Percentiles rank a stretch among this genome's conserved stretches.
Evolutionary conservation across 2,797 vertebrate genomes (phyloP).

Genomic region (Lacerta bilineata): DNA sequence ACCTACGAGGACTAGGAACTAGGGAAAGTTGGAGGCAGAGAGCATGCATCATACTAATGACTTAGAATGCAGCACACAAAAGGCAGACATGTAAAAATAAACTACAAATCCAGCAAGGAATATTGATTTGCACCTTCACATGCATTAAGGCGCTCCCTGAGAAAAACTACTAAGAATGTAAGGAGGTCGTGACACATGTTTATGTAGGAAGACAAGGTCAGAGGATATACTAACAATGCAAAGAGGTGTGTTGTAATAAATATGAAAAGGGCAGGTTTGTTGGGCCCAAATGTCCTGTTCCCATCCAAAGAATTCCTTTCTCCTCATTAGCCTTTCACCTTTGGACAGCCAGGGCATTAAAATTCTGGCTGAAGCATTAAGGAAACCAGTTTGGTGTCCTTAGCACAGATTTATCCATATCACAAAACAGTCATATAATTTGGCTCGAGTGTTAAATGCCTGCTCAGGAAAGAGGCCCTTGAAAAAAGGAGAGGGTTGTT

Average conservation of each 20-base stretch:
- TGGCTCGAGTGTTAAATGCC: conserved; percentile 27
- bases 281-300: conserved; percentile 73
- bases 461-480: conserved; percentile 64
- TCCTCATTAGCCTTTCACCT: conserved; percentile 78
- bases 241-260: conserved; percentile 79
- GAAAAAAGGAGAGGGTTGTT: conserved; percentile 54
- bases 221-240: conserved; percentile 65
- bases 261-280: conserved; percentile 74
- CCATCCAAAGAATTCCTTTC: conserved; percentile 77
- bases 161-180: conserved; percentile 71
- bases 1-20: background rate
- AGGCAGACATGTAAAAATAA: conserved; percentile 48
- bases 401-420: conserved; percentile 62
- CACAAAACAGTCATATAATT: conserved; percentile 48
- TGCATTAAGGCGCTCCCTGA: conserved; percentile 67
- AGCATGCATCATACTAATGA: background rate
- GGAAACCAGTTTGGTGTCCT: conserved; percentile 71
- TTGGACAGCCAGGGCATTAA: conserved; percentile 74
- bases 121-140: conserved; percentile 43
- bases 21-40: background rate
- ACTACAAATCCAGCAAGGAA: conserved; percentile 51
- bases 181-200: conserved; percentile 77
- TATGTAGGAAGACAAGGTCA: conserved; percentile 74
- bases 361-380: conserved; percentile 70
- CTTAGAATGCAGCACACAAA: background rate